Evolutionary conservation across 2,113 vertebrate species (phyloP), one percentile per base, ranked within the genome.

Genomic region (Euleptes europaea): DNA sequence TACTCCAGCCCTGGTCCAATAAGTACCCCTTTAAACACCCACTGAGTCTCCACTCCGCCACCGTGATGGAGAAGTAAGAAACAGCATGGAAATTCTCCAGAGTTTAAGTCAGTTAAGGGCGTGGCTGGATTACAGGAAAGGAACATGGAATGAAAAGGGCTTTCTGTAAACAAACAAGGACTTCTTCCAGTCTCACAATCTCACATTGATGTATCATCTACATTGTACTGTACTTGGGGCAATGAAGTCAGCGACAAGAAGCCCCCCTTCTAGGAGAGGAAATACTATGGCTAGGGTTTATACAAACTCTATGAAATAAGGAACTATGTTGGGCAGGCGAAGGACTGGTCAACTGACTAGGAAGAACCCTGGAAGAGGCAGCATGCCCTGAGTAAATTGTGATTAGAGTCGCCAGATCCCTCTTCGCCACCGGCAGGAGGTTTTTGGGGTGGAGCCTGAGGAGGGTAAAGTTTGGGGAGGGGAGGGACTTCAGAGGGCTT

Each of bases 11-110:
- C 23, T 80, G 81, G 85, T 84, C 84, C 89, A 78, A 1, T 65
- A 69, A 87, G 87, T 85, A 89, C 73, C 80, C 77, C 79, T 91
- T 85, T 89, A 80, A 85, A 94, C 92, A 87, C 93, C 92, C 92
- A 93, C 94, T 57, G 83, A 86, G 83, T 92, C 93, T 94, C 90
- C 92, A 92, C 82, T 90, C 82, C 67, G 51, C 80, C 1, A 1
- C 0, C 0, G 51, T 89, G 73, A 1, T 0, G 83, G 26, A 71
- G 66, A 87, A 44, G 54, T 6, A 49, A 87, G 42, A 33, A 78
- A 78, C 70, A 78, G 33, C 12, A 35, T 83, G 84, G 87, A 92
- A 93, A 90, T 91, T 91, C 90, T 86, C 85, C 86, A 85, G 84
- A 88, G 81, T 87, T 63, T 63, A 28, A 82, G 83, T 92, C 78